Base-by-base conservation (phyloP, 2,797 vertebrate genomes). In the Delichon dasypus region DNA sequence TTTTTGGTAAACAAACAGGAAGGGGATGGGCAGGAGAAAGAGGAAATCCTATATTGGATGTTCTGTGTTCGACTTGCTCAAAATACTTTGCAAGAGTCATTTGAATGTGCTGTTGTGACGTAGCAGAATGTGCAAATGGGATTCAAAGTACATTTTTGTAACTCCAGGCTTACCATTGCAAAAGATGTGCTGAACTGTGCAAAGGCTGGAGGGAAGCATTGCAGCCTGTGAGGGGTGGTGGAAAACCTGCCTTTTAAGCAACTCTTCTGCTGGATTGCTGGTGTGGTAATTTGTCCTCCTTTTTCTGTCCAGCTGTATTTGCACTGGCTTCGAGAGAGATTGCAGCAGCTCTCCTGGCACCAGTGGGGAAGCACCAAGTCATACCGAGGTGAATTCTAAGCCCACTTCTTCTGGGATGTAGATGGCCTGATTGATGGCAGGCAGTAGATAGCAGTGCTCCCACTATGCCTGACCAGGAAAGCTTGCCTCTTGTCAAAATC, bases 11-110 rank as follows among this genome's bases (percentile, higher is more conserved):
- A 95, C 65, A 71, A 48, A 27, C 85, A 93, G 95, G 88, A 96
- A 96, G 83, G 57, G 89, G 88, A 91, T 94, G 94, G 95, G 89
- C 85, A 82, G 89, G 85, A 85, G 93, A 95, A 93, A 97, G 94
- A 94, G 95, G 94, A 96, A 96, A 94, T 95, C 88, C 78, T 61
- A n/a, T 34, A 66, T 44, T 94, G 93, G 71, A 89, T 89, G 72
- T 85, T 73, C 90, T 74, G 74, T 45, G 83, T 91, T 94, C 26
- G 18, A 5, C 58, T 80, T 74, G 75, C 77, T 85, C 83, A 65
- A 80, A 82, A 77, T 50, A 16, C 54, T 30, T 60, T 77, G 88
- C 73, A 45, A 78, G 73, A 54, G 48, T 68, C 26, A 55, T 85
- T 88, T 95, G 86, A 89, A 92, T 72, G 26, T 72, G 78, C 26